A percentile compares a stretch with the other conserved stretches of the same genome.
Evolutionary conservation across 1,140 invertebrate genomes (phyloP).

Genomic region (Physella acuta): DNA sequence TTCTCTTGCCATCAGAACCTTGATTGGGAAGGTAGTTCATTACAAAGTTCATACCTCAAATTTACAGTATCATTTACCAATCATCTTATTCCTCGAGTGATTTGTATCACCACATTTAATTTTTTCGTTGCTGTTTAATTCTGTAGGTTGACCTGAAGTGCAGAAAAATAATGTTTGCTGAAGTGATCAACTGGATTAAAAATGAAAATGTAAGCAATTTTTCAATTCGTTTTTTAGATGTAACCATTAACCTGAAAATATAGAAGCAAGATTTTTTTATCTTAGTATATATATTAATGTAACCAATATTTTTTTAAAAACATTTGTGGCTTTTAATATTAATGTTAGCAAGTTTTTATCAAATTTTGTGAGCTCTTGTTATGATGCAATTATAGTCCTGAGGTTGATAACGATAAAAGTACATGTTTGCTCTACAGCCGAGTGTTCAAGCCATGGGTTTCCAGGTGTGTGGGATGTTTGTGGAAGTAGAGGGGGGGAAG

Average conservation of each 20-base stretch:
- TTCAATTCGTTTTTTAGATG: neutral
- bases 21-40: constrained; percentile 54
- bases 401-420: too few relatives aligned
- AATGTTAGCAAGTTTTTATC: neutral
- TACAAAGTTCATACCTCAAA: neutral
- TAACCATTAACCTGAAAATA: neutral
- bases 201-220: constrained; percentile 14
- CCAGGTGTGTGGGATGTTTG: constrained; percentile 71
- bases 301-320: neutral
- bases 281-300: neutral
- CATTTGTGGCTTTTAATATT: neutral
- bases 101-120: neutral
- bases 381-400: too few relatives aligned
- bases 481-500: constrained; percentile 69
- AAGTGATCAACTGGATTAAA: constrained; percentile 65
- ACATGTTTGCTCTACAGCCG: constrained; percentile 24
- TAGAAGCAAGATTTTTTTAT: neutral
- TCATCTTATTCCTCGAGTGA: too few relatives aligned
- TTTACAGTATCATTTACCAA: neutral
- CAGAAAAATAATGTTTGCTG: constrained; percentile 45
- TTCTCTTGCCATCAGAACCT: constrained; percentile 53
- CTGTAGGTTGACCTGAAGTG: constrained; percentile 42
- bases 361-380: too few relatives aligned
- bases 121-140: constrained; percentile 18
- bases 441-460: constrained; percentile 63